Base-by-base conservation (phyloP, 2,113 vertebrate species). In the Myiozetetes cayanensis region DNA sequence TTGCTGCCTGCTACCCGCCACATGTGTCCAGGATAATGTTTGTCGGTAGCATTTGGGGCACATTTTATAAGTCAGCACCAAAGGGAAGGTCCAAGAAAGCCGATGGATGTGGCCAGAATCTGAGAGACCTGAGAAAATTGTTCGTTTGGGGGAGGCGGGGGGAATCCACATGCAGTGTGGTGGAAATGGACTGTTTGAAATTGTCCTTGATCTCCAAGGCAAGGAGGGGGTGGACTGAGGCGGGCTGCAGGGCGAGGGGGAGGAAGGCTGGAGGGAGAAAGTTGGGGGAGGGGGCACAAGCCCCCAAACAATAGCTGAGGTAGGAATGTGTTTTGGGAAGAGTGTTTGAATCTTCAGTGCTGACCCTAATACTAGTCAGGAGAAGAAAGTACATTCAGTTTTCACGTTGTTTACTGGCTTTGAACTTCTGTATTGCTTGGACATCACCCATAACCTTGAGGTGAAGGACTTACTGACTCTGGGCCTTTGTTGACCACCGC, bases 341-440 rank as follows among this genome's bases (percentile, higher is more conserved):
- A 94, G 35, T 14, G 30, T 19, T 85, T 35, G 63, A 66, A 83
- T 90, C 78, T 77, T 70, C 33, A 28, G 55, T 88, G 66, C 71
- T 92, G 79, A 87, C 44, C 49, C 68, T 62, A 70, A 93, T 84
- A 61, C 43, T 89, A 77, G 84, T 25, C 59, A 75, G 88, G 55
- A 87, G 85, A 93, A 96, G 91, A 97, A 96, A 92, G 96, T 94
- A 85, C 95, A 88, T 91, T 59, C 58, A 71, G 53, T 93, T 98
- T 96, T 94, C 30, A 9, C 89, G 95, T 98, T 97, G 97, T 98
- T 97, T 97, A 94, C 95, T 98, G 98, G 94, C 98, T 98, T 98
- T 98, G 98, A 98, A 98, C 98, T 98, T 98, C 97, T 98, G 94
- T 97, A 95, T 98, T 98, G 97, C 97, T 97, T 98, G 97, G 97